Evolutionary conservation across 30 jellyfish, hydroid and myxozoan genomes (phyloP), one percentile per base, ranked within the genome.

Genomic region (Clytia hemisphaerica): DNA sequence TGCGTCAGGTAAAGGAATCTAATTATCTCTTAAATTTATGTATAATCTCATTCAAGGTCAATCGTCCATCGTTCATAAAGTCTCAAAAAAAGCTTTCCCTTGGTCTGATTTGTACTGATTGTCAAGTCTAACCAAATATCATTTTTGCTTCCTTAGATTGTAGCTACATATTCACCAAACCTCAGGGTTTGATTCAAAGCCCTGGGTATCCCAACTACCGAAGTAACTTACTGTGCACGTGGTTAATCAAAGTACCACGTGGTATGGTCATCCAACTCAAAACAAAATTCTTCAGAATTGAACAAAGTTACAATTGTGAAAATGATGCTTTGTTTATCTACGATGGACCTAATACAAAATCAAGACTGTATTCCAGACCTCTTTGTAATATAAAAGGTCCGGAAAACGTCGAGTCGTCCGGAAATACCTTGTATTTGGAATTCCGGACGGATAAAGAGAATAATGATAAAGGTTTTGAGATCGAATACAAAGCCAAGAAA

Each of bases 151-250:
- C n/a, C n/a, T n/a, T n/a, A n/a, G n/a, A n/a, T n/a, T n/a, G n/a
- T n/a, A n/a, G n/a, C n/a, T n/a, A n/a, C n/a, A n/a, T n/a, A n/a
- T 32, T 57, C 14, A 57, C 44, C 5, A 33, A 65, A 31, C 34
- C 37, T 19, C 37, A 10, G 12, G 94, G 94, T 21, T 15, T 12
- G 18, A 75, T 88, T 16, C 59, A 64, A 60, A 79, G 94, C 40
- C 93, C 97, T 10, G 61, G 78, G 28, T 74, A 79, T 37, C 97
- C 97, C 3, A 57, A 59, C 27, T 88, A 88, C 57, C 92, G 94
- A 16, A 46, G 45, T 34, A 80, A 80, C 61, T 37, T 74, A 19
- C 78, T 33, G 26, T 88, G 97, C 36, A 50, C 97, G 37, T 88
- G 97, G 97, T 50, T 35, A 59, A 88, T 88, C 7, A 71, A 36